Base-by-base conservation (phyloP, 2,888 invertebrate species). In the Noctua janthina region DNA sequence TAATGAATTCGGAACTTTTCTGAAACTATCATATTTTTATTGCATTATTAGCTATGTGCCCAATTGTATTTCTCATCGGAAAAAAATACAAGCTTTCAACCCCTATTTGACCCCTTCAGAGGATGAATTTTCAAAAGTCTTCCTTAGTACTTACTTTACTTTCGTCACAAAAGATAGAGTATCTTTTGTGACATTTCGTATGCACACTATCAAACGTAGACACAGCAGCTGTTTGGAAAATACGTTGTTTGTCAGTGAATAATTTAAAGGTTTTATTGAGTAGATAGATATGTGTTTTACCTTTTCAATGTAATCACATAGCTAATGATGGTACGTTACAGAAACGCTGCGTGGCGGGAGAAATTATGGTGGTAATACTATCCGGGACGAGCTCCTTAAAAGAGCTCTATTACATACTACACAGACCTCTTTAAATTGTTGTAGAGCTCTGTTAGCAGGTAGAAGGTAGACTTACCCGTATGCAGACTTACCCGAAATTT, bases 401-500 rank as follows among this genome's bases (percentile, higher is more conserved):
- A 43, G 35, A 29, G 1, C 35, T 10, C 20, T 15, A 62, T 15
- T 29, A 62, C 7, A 5, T 64, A 29, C 6, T 8, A 17, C 35
- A 35, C 20, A 11, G n/a, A n/a, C n/a, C n/a, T n/a, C n/a, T n/a
- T n/a, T n/a, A n/a, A n/a, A n/a, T n/a, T n/a, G n/a, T n/a, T n/a
- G n/a, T n/a, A n/a, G 20, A 66, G 20, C 5, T 66, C 20, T 29
- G 29, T 29, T 29, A 29, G 1, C 29, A 29, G 29, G 29, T 29
- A 29, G 29, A 1, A 29, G 29, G 29, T 29, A n/a, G n/a, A n/a
- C n/a, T n/a, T n/a, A n/a, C n/a, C n/a, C n/a, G n/a, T n/a, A 29
- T 29, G 29, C 29, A 29, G 29, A 29, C 93, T 92, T 88, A 96
- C 97, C 96, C 59, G 97, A 96, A 82, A 96, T 95, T 85, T 91